These are phyloP conservation scores for Oryctolagus cuniculus DNA, from an alignment of 2,113 vertebrate genomes.

Conservation along the genomic window mOryCun1.1 NC_091451.1:42821501-42822000, in stretches of 20 bases:
- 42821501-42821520: neutral
- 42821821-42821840: neutral
- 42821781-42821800: rapidly evolving
- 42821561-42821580: rapidly evolving
- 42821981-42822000: rapidly evolving
- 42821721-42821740: neutral
- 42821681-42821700: rapidly evolving
- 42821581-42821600: rapidly evolving
- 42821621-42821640: rapidly evolving
- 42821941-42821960: no score
- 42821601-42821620: rapidly evolving
- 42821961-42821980: neutral
- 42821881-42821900: rapidly evolving
- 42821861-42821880: neutral
- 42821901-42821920: rapidly evolving
- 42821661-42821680: rapidly evolving
- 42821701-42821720: rapidly evolving
- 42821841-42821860: neutral
- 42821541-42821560: rapidly evolving
- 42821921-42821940: neutral
- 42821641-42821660: neutral
- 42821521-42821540: rapidly evolving
- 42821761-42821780: rapidly evolving
- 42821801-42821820: neutral
- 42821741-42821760: neutral